Evolutionary conservation across 2,797 vertebrate species (phyloP), one percentile per base, ranked within the genome.

Genomic region (Acanthurus tractus): DNA sequence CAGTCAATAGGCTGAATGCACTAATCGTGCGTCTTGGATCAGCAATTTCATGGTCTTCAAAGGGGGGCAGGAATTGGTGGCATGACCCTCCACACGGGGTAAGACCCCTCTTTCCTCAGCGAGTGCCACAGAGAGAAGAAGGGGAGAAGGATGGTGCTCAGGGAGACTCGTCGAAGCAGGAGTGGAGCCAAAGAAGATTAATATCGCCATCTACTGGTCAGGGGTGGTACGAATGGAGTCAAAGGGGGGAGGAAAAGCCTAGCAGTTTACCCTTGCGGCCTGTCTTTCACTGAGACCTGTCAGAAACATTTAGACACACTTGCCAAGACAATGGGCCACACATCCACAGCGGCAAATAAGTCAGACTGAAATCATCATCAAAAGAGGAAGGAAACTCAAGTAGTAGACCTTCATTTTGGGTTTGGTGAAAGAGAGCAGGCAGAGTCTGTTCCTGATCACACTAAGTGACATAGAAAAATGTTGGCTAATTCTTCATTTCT

Each of bases 191-290:
- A 78, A 89, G 92, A 94, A 95, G 95, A 95, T 93, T 91, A 96
- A 95, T 88, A 96, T 92, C 95, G 89, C 95, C 95, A 96, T 96
- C 95, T 96, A 95, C 94, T 94, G 95, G 92, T 52, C 67, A 76
- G 71, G 46, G 62, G 76, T 46, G 68, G 80, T 71, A 82, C 13
- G 2, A 20, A 36, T 53, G 25, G 50, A 69, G 71, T 74, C 54
- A 68, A 36, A 23, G 42, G 62, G 67, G 34, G 74, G 53, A 18
- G 13, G 55, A 62, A 59, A 45, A 64, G 89, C 53, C 74, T 63
- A 81, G 76, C 84, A 86, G 83, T 89, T 89, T 85, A 92, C 84
- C 85, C 92, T 85, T 82, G 87, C 76, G 79, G 87, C 81, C 88
- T 86, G 87, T 89, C 83, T 90, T 91, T 92, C 92, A 92, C 91